These are phyloP conservation scores for Damaliscus lunatus DNA, from an alignment of 2,113 vertebrate species.

Conservation along the genomic window DNA sequence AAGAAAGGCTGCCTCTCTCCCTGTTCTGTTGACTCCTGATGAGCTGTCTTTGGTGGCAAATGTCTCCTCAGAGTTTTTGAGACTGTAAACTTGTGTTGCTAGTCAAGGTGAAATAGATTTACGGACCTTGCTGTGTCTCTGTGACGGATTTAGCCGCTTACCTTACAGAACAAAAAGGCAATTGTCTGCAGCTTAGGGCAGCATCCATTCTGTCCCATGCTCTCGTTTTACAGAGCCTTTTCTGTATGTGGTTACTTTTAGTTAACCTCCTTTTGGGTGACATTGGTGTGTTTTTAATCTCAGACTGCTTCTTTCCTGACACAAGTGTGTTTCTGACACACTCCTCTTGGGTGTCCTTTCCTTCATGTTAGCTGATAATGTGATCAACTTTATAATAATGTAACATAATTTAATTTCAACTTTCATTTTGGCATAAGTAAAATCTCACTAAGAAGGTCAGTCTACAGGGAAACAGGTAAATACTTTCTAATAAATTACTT, in stretches of 20 bases:
- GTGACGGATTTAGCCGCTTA: conserved; percentile 14
- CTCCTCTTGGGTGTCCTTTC: background rate
- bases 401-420: background rate
- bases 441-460: background rate
- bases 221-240: background rate
- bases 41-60: conserved; percentile 53
- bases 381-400: conserved; percentile 28
- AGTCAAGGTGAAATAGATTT: conserved; percentile 26
- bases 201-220: background rate
- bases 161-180: conserved; percentile 46
- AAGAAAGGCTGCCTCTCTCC: conserved; percentile 12
- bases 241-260: background rate
- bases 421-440: background rate
- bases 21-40: conserved; percentile 34
- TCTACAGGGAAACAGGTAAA: background rate
- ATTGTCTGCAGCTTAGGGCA: background rate
- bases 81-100: conserved; percentile 27
- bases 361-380: background rate
- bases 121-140: conserved; percentile 6
- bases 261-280: background rate
- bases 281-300: background rate
- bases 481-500: conserved; percentile 16
- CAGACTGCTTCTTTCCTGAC: background rate
- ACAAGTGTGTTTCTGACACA: background rate
- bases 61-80: conserved; percentile 58